Percentiles rank a stretch among this genome's conserved stretches.
Conservation (phyloP, 1,140 invertebrate genomes). For the Euwallacea similis region DNA sequence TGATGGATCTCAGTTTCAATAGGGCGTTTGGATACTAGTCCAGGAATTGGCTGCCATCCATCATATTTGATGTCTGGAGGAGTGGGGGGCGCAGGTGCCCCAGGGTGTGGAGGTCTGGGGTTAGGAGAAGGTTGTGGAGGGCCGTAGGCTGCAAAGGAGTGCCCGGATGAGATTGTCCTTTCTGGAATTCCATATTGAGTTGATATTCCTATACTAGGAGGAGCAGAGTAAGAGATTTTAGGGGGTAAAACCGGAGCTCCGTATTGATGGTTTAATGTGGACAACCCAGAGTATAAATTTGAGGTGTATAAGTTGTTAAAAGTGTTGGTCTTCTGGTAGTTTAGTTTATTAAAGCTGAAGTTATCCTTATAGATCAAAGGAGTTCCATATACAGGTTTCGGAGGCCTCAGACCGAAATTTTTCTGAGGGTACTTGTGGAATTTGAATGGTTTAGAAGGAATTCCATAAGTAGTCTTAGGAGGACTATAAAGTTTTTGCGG, state of each 20-base stretch:
- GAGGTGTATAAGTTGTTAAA: constrained; percentile 15
- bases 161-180: constrained; percentile 30
- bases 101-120: constrained; percentile 61
- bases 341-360: constrained; percentile 46
- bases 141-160: constrained; percentile 45
- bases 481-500: constrained; percentile 54
- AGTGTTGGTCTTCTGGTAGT: constrained; percentile 28
- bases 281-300: constrained; percentile 30
- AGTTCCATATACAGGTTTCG: constrained; percentile 51
- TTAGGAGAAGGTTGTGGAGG: constrained; percentile 57
- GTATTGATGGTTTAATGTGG: constrained; percentile 35
- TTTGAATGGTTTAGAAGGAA: constrained; percentile 54
- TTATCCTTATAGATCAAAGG: constrained; percentile 41
- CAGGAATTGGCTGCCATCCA: constrained; percentile 81
- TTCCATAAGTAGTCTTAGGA: constrained; percentile 57
- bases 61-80: constrained; percentile 77
- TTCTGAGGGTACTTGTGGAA: constrained; percentile 50
- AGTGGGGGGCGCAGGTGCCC: constrained; percentile 70
- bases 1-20: constrained; percentile 52
- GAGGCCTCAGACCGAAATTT: constrained; percentile 41
- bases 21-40: constrained; percentile 56
- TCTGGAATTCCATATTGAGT: constrained; percentile 53
- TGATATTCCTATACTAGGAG: constrained; percentile 36
- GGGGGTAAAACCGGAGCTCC: constrained; percentile 49
- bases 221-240: constrained; percentile 45